Evolutionary conservation across 23 tunicate species (phyloP), one percentile per base, ranked within the genome.

Genomic region (Ascidia mentula): DNA sequence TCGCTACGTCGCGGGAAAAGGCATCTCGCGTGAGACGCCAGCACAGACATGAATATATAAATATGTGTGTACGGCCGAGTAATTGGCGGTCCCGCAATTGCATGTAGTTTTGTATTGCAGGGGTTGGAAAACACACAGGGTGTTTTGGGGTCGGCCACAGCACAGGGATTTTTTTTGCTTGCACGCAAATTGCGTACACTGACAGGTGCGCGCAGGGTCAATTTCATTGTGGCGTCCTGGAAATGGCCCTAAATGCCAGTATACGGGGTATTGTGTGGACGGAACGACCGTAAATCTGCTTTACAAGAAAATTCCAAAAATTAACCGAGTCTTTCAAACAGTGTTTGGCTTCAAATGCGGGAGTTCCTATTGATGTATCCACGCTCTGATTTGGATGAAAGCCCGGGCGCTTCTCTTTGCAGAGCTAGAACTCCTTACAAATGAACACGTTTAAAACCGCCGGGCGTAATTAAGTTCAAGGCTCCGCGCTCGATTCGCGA

Each of bases 121-220:
- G 65, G 13, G 7, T 26, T 9, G 65, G 65, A 53, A 28, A 53
- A 3, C 13, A 28, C 13, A 6, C 12, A 53, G 15, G 53, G n/a
- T n/a, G n/a, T n/a, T n/a, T n/a, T n/a, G n/a, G n/a, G n/a, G n/a
- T n/a, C n/a, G 12, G 53, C 15, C 22, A 53, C 65, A 53, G 24
- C 12, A 20, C 24, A 53, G 13, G 65, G 65, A 20, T 53, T 53
- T 20, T 53, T 53, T 53, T n/a, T n/a, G 22, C 13, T 53, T 53
- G 65, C 65, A 3, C 24, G 65, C 65, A 53, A 53, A 53, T 53
- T 53, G 24, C 13, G 65, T 53, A 53, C 13, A 53, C 65, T 5
- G 65, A 28, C 65, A 53, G 65, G 65, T 53, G 65, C 65, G 2
- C 28, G 65, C 65, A 53, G 65, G n/a, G n/a, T 20, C 65, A 53